phyloP scores from a whole-genome alignment of 2,888 invertebrate genomes.

The Erebia aethiops region DNA sequence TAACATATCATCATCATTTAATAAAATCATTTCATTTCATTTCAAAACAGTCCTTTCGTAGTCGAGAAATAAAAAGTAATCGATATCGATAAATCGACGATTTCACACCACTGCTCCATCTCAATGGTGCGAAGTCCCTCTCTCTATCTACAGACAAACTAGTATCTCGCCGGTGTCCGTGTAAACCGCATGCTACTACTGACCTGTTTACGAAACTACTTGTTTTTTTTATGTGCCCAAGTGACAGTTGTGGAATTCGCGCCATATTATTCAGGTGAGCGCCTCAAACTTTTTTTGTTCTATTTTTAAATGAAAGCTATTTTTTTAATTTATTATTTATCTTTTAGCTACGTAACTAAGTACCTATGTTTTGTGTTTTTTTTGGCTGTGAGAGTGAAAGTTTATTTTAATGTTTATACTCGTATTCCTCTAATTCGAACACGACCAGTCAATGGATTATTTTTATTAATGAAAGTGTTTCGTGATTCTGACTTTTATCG shows the following conservation, averaged over 20 bases:
- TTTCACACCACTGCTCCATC: conserved; percentile 33
- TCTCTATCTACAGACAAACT: conserved; percentile 34
- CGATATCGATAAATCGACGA: conserved; percentile 41
- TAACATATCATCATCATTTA: no score
- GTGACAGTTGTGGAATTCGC: conserved; percentile 37
- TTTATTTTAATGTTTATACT: conserved; percentile 14
- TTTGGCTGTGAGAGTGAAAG: conserved; percentile 26
- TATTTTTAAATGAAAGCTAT: conserved; percentile 27
- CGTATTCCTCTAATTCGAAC: not conserved
- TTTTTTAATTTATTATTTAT: conserved; percentile 4
- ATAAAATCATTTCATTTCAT: no score
- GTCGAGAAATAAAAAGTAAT: conserved; percentile 18
- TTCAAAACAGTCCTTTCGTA: no score
- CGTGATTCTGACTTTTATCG: not conserved
- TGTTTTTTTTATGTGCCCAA: conserved; percentile 25
- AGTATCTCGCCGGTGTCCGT: conserved; percentile 38
- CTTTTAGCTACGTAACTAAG: no score
- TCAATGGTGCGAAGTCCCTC: conserved; percentile 47
- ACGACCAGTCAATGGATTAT: not conserved
- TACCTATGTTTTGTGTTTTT: conserved; percentile 5
- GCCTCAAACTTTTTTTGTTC: conserved; percentile 29
- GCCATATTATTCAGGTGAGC: conserved; percentile 36
- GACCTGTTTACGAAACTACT: conserved; percentile 31
- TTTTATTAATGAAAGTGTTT: conserved; percentile 6
- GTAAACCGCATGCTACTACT: conserved; percentile 36